Percentiles rank a stretch among this genome's conserved stretches.
phyloP scores from a whole-genome alignment of 2,888 invertebrate species.

The Malachius bipustulatus region DNA sequence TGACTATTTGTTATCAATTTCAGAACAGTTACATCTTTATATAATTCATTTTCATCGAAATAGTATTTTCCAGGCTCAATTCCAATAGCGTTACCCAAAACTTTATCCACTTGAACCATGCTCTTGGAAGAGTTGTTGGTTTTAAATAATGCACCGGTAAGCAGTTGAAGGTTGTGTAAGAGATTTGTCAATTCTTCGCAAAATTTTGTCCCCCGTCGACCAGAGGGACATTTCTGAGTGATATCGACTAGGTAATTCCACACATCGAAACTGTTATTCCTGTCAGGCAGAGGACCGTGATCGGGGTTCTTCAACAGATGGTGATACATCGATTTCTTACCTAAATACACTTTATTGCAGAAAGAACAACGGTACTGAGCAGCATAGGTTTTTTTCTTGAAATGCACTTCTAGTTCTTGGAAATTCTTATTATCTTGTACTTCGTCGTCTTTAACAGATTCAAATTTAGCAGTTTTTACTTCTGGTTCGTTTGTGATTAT shows the following conservation, averaged over 20 bases:
- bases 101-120: slow-evolving; percentile 29
- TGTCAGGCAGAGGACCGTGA: slow-evolving; percentile 39
- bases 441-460: slow-evolving; percentile 13
- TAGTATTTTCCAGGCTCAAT: slow-evolving; percentile 30
- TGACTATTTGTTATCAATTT: slow-evolving; percentile 26
- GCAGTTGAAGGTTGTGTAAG: slow-evolving; percentile 27
- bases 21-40: slow-evolving; percentile 29
- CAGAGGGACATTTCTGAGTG: slow-evolving; percentile 27
- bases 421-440: slow-evolving; percentile 13
- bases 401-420: slow-evolving; percentile 17
- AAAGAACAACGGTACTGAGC: slow-evolving; percentile 46
- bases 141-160: slow-evolving; percentile 28
- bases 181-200: slow-evolving; percentile 32
- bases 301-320: slow-evolving; percentile 51
- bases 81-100: slow-evolving; percentile 29
- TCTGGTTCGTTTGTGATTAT: slow-evolving; percentile 24
- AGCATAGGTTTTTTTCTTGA: slow-evolving; percentile 36
- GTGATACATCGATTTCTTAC: slow-evolving; percentile 45
- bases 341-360: slow-evolving; percentile 54
- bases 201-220: slow-evolving; percentile 28
- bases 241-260: slow-evolving; percentile 33
- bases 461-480: slow-evolving; percentile 26
- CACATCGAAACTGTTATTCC: slow-evolving; percentile 26
- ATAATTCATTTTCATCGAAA: slow-evolving; percentile 30
- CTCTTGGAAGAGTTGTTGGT: slow-evolving; percentile 22